A percentile compares a stretch with the other conserved stretches of the same genome.
These are phyloP conservation scores for Anthopleura xanthogrammica DNA, from an alignment of 92 coral and sea anemone species.

Conservation along the genomic window DNA sequence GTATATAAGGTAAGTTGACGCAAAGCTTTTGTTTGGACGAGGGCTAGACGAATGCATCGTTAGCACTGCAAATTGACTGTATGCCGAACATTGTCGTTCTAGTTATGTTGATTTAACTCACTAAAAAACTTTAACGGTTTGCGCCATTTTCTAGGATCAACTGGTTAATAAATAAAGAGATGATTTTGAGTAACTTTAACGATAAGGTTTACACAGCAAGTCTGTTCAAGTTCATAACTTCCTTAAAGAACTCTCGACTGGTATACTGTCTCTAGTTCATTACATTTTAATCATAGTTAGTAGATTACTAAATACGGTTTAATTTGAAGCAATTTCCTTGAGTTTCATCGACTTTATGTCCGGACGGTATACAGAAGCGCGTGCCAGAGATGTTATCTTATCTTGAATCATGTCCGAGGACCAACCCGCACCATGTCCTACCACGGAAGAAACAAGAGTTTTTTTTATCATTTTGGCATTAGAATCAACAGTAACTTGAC, in stretches of 20 bases:
- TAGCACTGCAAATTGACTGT: slow-evolving; percentile 27
- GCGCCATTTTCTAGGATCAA: neutral
- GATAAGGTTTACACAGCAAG: neutral
- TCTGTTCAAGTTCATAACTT: neutral
- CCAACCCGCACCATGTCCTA: no score
- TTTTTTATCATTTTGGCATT: neutral
- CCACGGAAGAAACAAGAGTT: neutral
- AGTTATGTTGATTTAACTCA: slow-evolving; percentile 17
- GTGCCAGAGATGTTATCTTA: neutral
- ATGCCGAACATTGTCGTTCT: slow-evolving; percentile 19
- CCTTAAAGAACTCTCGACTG: neutral
- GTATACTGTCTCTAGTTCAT: neutral
- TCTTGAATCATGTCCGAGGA: neutral
- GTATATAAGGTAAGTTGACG: slow-evolving; percentile 14
- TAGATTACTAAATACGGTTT: no score
- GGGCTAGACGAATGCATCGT: slow-evolving; percentile 14
- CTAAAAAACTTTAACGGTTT: slow-evolving; percentile 8
- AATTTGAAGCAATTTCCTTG: neutral
- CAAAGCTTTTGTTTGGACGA: slow-evolving; percentile 13
- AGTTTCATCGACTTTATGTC: neutral
- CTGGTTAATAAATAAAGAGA: slow-evolving; percentile 32
- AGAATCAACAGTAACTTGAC: neutral
- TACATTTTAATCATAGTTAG: neutral
- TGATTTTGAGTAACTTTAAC: slow-evolving; percentile 1
- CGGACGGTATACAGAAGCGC: neutral